A percentile compares a stretch with the other conserved stretches of the same genome.
Evolutionary conservation across 2,797 vertebrate species (phyloP).

Genomic region (Merluccius polli): DNA sequence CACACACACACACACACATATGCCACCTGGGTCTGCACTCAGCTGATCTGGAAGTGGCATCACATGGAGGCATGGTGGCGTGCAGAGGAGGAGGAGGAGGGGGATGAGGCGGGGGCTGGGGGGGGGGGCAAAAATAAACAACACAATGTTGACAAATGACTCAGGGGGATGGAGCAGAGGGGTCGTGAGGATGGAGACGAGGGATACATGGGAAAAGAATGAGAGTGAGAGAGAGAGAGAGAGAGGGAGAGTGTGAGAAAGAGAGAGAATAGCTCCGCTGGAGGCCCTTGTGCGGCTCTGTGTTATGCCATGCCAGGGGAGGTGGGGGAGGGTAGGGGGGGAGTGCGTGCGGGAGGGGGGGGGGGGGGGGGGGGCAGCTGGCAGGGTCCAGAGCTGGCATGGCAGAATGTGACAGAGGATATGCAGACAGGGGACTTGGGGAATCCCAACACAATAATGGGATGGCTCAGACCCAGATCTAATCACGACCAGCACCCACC

Average conservation of each 20-base stretch:
- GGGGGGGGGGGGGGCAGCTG: conserved; percentile 67
- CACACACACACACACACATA: conserved; percentile 43
- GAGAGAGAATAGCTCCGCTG: conserved; percentile 15
- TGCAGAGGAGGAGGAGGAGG: conserved; percentile 41
- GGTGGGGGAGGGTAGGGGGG: too few species aligned
- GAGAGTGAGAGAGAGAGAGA: conserved; percentile 26
- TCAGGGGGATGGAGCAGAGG: conserved; percentile 15
- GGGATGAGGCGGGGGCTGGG: conserved; percentile 34
- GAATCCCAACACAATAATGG: conserved; percentile 80
- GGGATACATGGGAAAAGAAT: conserved; percentile 24
- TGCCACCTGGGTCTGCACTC: conserved; percentile 19
- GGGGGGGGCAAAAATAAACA: conserved; percentile 53
- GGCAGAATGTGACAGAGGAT: conserved; percentile 80
- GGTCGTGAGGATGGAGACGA: conserved; percentile 19
- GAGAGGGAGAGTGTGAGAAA: conserved; percentile 21
- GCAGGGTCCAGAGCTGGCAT: conserved; percentile 71
- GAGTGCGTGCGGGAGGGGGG: too few species aligned
- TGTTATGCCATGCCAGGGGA: conserved; percentile 58
- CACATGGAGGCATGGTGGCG: neutral
- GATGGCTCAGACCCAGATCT: conserved; percentile 76
- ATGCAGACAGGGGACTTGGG: conserved; percentile 67
- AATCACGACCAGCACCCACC: conserved; percentile 76
- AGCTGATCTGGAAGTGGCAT: conserved; percentile 39
- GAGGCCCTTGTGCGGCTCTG: conserved; percentile 50
- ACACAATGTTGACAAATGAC: conserved; percentile 43